Conservation (phyloP, 2,797 vertebrate species). For the Acomys russatus region DNA sequence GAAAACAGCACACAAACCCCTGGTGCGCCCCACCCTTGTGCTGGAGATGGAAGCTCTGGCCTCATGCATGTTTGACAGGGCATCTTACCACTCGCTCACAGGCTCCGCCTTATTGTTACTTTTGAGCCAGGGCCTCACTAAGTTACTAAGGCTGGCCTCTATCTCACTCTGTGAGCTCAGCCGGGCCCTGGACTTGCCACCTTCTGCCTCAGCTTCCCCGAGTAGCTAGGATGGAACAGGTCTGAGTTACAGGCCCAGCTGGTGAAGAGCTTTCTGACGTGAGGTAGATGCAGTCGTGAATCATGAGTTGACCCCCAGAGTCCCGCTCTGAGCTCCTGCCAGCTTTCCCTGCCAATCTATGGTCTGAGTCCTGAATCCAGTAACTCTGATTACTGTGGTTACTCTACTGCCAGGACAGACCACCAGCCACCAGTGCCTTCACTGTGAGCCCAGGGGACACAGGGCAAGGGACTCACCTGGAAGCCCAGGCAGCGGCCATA, state of each 20-base stretch:
- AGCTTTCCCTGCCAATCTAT: background rate
- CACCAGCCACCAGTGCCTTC: background rate
- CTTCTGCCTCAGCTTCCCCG: background rate
- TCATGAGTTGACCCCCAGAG: background rate
- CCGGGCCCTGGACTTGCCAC: background rate
- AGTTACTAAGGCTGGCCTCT: background rate
- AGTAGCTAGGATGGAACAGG: background rate
- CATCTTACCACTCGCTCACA: too few species aligned
- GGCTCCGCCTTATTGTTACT: background rate
- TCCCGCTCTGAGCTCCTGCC: background rate
- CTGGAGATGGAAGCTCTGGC: too few species aligned
- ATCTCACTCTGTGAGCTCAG: background rate
- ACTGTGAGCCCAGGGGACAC: background rate
- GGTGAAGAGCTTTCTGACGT: background rate
- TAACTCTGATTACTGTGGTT: background rate
- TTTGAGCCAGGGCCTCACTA: background rate
- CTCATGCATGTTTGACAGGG: background rate
- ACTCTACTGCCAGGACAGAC: background rate
- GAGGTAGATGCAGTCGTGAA: background rate
- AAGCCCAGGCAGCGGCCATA: constrained; percentile 97
- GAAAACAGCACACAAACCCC: background rate
- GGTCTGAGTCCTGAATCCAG: background rate
- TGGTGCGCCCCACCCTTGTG: background rate
- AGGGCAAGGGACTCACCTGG: constrained; percentile 90
- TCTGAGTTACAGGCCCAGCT: background rate